A percentile compares a stretch with the other conserved stretches of the same genome.
Evolutionary conservation across 2,113 vertebrate genomes (phyloP).

Genomic region (Axis porcinus): DNA sequence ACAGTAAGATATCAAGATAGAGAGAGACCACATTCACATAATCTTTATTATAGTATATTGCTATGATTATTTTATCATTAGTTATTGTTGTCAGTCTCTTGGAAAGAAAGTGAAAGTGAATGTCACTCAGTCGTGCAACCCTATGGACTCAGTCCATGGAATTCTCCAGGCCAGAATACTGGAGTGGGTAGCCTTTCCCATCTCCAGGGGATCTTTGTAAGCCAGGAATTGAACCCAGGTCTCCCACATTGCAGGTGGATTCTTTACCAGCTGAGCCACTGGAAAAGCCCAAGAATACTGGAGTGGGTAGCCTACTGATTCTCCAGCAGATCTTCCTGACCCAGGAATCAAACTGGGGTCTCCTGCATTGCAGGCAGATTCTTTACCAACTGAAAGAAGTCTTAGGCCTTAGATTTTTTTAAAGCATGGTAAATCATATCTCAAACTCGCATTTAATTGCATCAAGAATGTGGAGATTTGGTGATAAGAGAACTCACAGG

Average conservation of each 20-base stretch:
- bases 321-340: background rate
- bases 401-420: background rate
- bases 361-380: background rate
- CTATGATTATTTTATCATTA: background rate
- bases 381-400: background rate
- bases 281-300: background rate
- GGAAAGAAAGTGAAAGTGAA: background rate
- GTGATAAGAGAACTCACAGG: background rate
- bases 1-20: background rate
- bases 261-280: background rate
- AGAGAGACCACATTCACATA: background rate
- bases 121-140: background rate
- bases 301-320: background rate
- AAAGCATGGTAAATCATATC: background rate
- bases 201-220: background rate
- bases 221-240: background rate
- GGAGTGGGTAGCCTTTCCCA: background rate
- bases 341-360: background rate
- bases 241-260: background rate
- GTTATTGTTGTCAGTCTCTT: background rate
- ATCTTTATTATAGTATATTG: background rate
- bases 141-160: background rate
- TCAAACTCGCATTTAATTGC: background rate
- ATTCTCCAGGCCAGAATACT: background rate
- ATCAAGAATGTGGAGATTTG: background rate